Base-by-base conservation (phyloP, 2,797 vertebrate species). In the Podarcis siculus region DNA sequence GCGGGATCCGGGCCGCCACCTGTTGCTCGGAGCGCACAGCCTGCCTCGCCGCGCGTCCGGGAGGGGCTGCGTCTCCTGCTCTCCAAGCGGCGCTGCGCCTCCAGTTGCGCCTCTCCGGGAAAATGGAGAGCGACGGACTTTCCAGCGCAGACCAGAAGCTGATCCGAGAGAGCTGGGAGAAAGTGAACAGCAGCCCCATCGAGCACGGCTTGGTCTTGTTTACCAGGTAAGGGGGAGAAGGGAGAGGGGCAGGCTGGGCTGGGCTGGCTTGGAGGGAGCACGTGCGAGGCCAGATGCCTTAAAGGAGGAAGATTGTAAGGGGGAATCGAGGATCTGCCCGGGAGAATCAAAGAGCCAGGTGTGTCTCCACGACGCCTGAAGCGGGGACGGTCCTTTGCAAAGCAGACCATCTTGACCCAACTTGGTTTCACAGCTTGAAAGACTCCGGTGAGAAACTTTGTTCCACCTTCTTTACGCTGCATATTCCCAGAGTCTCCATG, bases 101-200 rank as follows among this genome's bases (percentile, higher is more conserved):
- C 55, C 55, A 7, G 13, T 10, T 12, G 82, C 75, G 3, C 3
- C 21, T 42, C 13, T 37, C 72, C 35, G 72, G 67, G 83, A 79
- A 87, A 92, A 97, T 97, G 97, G 96, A 95, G 92, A 92, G 86
- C 82, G 94, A 76, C 76, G 76, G 45, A 89, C 92, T 96, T 83
- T 93, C 95, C 27, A 89, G 76, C 66, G 64, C 94, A 8, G 96
- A 97, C 83, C 98, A 98, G 79, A 97, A 97, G 96, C 97, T 99
- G 96, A 98, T 99, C 95, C 97, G 98, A 91, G 97, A 98, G 96
- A 99, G 98, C 98, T 99, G 98, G 98, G 97, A 93, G 95, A 97
- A 95, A 90, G 96, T 99, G 90, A 98, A 97, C 94, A 97, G 97
- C 94, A 98, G 98, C 96, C 99, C 98, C 91, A 97, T 97, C 95